A percentile compares a stretch with the other conserved stretches of the same genome.
These are phyloP conservation scores for Biston betularia DNA, from an alignment of 2,888 invertebrate species.

Conservation along the genomic window DNA sequence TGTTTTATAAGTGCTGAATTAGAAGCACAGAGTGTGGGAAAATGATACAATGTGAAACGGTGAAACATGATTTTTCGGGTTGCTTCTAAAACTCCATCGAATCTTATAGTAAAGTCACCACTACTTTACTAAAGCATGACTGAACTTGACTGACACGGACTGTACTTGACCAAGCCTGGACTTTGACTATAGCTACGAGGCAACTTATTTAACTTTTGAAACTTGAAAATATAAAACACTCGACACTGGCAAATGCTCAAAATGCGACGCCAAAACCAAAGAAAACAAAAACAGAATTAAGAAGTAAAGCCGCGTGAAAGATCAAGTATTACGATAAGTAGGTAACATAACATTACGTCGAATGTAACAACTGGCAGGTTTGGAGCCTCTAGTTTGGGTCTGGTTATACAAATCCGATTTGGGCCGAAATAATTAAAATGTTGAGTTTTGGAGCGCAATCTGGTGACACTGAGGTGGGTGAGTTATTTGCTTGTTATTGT, in stretches of 20 bases:
- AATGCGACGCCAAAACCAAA: too few relatives aligned
- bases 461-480: background rate
- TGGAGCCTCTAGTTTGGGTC: constrained; percentile 28
- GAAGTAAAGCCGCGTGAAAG: background rate
- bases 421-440: constrained; percentile 46
- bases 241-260: too few relatives aligned
- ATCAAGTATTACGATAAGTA: background rate
- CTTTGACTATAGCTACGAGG: too few relatives aligned
- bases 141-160: too few relatives aligned
- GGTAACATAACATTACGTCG: constrained; percentile 35
- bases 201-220: too few relatives aligned
- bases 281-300: background rate
- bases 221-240: too few relatives aligned
- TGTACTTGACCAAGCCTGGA: too few relatives aligned
- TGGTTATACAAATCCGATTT: constrained; percentile 52
- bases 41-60: too few relatives aligned
- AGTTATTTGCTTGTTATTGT: background rate
- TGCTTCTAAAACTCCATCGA: too few relatives aligned
- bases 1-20: too few relatives aligned
- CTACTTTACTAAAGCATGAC: background rate
- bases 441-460: constrained; percentile 2
- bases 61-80: too few relatives aligned
- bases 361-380: constrained; percentile 36
- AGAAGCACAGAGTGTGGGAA: too few relatives aligned
- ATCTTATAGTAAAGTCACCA: background rate